Conservation (phyloP, 2,888 invertebrate genomes). For the Monochamus alternatus region DNA sequence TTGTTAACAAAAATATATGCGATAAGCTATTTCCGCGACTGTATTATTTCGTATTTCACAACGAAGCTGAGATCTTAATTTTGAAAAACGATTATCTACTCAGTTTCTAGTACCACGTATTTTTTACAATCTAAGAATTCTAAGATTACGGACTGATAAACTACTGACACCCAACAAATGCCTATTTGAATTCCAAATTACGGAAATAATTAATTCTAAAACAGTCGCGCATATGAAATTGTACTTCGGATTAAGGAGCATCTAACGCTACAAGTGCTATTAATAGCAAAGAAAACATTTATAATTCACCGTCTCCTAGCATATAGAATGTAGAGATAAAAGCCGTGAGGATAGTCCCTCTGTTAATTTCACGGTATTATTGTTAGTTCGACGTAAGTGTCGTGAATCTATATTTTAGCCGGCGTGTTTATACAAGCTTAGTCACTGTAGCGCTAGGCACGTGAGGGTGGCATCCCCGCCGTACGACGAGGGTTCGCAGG, state of each 20-base stretch:
- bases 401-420: conserved; percentile 60
- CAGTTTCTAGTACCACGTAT: no score
- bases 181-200: no score
- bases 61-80: no score
- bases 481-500: conserved; percentile 49
- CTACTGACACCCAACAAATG: no score
- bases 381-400: conserved; percentile 60
- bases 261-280: conserved; percentile 1
- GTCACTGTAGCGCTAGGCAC: conserved; percentile 60
- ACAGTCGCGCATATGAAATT: no score
- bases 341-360: conserved; percentile 25
- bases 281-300: conserved; percentile 10
- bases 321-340: conserved; percentile 15
- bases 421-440: conserved; percentile 65
- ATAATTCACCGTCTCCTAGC: conserved; percentile 12
- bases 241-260: background rate
- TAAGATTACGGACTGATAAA: no score
- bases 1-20: no score
- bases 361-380: conserved; percentile 58
- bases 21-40: no score
- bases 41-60: no score
- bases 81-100: no score
- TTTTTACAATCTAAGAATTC: no score
- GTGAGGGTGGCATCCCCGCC: conserved; percentile 51
- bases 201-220: no score